phyloP scores from a whole-genome alignment of 2,888 invertebrate species.

The Trachelus troglodyta region DNA sequence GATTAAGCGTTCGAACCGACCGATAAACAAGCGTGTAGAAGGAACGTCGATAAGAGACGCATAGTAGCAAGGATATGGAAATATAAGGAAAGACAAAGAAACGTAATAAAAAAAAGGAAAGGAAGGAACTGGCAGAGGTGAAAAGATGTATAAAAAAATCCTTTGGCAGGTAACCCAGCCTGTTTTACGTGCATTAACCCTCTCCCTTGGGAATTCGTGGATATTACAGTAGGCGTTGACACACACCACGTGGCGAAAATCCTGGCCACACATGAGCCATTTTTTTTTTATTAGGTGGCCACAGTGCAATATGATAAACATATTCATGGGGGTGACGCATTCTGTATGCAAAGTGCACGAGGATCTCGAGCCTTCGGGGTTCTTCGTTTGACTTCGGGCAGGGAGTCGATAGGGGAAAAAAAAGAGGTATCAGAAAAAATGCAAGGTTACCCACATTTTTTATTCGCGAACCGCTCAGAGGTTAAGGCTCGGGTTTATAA shows the following conservation, averaged over 20 bases:
- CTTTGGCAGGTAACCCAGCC: background rate
- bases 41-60: background rate
- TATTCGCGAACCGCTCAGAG: constrained; percentile 25
- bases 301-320: constrained; percentile 48
- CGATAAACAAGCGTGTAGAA: too few relatives aligned
- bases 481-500: constrained; percentile 28
- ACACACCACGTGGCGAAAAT: constrained; percentile 32
- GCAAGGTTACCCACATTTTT: constrained; percentile 59
- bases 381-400: constrained; percentile 14
- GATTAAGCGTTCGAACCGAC: background rate
- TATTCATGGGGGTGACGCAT: constrained; percentile 45
- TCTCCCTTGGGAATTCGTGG: background rate
- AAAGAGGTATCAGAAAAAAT: constrained; percentile 50
- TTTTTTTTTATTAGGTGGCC: constrained; percentile 42
- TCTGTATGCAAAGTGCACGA: constrained; percentile 53
- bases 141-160: background rate
- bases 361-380: constrained; percentile 13
- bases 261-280: constrained; percentile 35
- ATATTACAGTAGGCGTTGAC: background rate
- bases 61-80: background rate
- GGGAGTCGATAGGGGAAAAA: constrained; percentile 31
- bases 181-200: background rate
- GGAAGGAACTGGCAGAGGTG: background rate
- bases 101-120: background rate
- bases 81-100: background rate